These are phyloP conservation scores for Tryphoninae sp. DNA, from an alignment of 2,888 invertebrate genomes.

Conservation along the genomic window DNA sequence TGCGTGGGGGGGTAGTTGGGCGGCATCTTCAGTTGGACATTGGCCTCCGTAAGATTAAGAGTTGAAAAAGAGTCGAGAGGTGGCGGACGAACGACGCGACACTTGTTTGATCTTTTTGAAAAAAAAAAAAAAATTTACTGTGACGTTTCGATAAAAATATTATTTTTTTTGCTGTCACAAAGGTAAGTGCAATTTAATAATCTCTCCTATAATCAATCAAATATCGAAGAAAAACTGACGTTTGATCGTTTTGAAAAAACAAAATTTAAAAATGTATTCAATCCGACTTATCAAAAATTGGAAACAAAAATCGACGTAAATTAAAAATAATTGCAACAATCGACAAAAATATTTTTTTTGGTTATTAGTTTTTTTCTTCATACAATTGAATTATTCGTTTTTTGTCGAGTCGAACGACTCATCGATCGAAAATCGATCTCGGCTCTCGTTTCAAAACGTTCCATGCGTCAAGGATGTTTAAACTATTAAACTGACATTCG, in stretches of 20 bases:
- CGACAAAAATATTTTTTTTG: background rate
- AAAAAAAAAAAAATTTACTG: conserved; percentile 27
- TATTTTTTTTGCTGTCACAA: conserved; percentile 23
- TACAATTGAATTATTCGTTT: background rate
- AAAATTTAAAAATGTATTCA: background rate
- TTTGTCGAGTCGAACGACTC: background rate
- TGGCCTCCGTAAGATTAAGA: conserved; percentile 80
- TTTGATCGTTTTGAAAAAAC: background rate
- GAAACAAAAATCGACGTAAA: background rate
- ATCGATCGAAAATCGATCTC: background rate
- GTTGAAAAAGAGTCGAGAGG: conserved; percentile 78
- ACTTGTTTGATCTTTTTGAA: conserved; percentile 54
- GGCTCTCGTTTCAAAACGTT: background rate
- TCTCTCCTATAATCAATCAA: background rate
- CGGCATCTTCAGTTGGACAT: conserved; percentile 80
- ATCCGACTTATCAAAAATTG: background rate
- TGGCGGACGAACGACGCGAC: conserved; percentile 71
- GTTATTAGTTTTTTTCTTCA: background rate
- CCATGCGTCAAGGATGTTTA: background rate
- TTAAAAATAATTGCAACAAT: background rate
- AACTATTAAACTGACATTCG: background rate
- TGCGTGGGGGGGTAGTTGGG: conserved; percentile 74
- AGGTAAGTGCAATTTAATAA: conserved; percentile 54
- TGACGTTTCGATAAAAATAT: conserved; percentile 35
- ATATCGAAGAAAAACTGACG: background rate